phyloP scores from a whole-genome alignment of 2,113 vertebrate species.

The Myxocyprinus asiaticus region DNA sequence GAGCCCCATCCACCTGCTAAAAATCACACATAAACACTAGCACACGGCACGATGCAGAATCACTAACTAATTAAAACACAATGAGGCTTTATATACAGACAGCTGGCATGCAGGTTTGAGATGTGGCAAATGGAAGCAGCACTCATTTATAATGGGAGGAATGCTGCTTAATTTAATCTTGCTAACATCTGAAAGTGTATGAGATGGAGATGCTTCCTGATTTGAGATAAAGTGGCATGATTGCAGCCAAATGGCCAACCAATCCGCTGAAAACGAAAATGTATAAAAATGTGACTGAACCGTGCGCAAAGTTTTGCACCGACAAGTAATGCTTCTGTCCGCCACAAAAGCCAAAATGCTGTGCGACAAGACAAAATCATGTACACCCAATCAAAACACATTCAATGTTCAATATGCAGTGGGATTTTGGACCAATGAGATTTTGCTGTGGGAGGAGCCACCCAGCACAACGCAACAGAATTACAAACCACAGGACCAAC shows the following conservation, averaged over 20 bases:
- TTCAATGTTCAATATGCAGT: too few species aligned
- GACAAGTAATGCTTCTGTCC: too few species aligned
- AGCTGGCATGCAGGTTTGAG: not conserved
- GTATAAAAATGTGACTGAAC: too few species aligned
- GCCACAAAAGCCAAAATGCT: too few species aligned
- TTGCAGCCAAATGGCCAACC: slow-evolving; percentile 29
- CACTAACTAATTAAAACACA: slow-evolving; percentile 48
- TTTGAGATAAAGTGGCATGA: slow-evolving; percentile 45
- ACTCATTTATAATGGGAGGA: slow-evolving; percentile 31
- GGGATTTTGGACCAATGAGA: too few species aligned
- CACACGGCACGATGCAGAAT: slow-evolving; percentile 10
- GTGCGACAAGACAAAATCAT: too few species aligned
- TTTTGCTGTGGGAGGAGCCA: too few species aligned
- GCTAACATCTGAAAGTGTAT: not conserved
- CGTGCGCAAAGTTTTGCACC: too few species aligned
- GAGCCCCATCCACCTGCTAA: not conserved
- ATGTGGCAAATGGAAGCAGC: slow-evolving; percentile 7
- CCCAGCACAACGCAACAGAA: too few species aligned
- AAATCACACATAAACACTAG: slow-evolving; percentile 1
- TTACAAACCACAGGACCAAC: too few species aligned
- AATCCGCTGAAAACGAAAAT: too few species aligned
- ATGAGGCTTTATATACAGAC: slow-evolving; percentile 17
- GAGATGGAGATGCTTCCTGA: slow-evolving; percentile 27
- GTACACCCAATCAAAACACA: too few species aligned
- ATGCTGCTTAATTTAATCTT: slow-evolving; percentile 40